Conservation (phyloP, 2,113 vertebrate genomes). For the Columba livia region DNA sequence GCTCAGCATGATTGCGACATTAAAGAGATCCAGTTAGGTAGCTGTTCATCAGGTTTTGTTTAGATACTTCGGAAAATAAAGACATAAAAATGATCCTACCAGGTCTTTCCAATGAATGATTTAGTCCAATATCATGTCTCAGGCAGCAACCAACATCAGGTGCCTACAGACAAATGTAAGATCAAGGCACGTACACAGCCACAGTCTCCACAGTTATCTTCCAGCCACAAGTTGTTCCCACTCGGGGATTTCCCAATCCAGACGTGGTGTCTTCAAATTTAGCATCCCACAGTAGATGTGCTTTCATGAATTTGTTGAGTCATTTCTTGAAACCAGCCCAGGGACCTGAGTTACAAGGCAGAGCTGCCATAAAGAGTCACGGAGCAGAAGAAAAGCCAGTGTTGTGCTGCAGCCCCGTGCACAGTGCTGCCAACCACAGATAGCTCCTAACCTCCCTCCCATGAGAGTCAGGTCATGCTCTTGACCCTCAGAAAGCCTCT, state of each 20-base stretch:
- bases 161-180: neutral
- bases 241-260: neutral
- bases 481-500: neutral
- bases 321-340: neutral
- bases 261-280: neutral
- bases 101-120: neutral
- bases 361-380: neutral
- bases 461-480: neutral
- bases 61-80: neutral
- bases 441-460: neutral
- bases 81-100: neutral
- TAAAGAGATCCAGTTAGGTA: neutral
- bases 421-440: neutral
- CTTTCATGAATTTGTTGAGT: neutral
- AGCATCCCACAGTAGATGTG: neutral
- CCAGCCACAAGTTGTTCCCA: neutral
- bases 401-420: neutral
- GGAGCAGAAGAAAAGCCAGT: neutral
- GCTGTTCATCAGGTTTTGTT: neutral
- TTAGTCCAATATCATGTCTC: neutral
- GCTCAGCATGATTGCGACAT: neutral
- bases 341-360: neutral
- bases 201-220: neutral
- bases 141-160: neutral
- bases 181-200: neutral